phyloP scores from a whole-genome alignment of 2,888 invertebrate species.

The Cremastinae sp. region DNA sequence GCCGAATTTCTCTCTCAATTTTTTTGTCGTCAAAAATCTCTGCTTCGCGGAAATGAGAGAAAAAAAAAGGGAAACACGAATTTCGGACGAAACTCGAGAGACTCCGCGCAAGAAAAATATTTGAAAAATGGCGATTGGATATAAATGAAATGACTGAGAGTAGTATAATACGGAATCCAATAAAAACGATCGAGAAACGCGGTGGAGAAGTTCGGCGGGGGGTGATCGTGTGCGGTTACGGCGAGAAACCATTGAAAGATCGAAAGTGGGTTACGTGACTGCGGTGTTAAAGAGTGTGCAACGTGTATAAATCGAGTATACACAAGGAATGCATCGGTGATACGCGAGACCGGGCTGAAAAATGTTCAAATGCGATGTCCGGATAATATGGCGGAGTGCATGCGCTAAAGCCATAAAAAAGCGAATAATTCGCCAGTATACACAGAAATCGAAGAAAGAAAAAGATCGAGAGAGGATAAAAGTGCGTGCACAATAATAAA shows the following conservation, averaged over 20 bases:
- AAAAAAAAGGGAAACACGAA: too few species aligned
- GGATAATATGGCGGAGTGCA: too few species aligned
- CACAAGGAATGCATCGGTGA: background rate
- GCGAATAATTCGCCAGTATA: slow-evolving; percentile 44
- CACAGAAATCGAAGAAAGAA: background rate
- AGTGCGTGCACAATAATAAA: too few species aligned
- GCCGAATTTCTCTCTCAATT: too few species aligned
- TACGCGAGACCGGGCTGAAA: slow-evolving; percentile 5
- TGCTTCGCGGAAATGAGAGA: too few species aligned
- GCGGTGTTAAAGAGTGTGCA: slow-evolving; percentile 14
- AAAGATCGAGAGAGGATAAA: too few species aligned
- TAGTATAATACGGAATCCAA: slow-evolving; percentile 3
- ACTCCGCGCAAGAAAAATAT: too few species aligned
- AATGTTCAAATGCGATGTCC: background rate
- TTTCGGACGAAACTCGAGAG: too few species aligned
- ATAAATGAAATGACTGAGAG: background rate
- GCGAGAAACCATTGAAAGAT: slow-evolving; percentile 15
- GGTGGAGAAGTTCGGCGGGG: background rate
- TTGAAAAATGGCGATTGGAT: too few species aligned
- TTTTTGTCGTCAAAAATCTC: too few species aligned
- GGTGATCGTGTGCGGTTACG: background rate
- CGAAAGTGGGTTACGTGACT: slow-evolving; percentile 35
- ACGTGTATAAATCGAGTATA: slow-evolving; percentile 25
- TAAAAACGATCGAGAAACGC: slow-evolving; percentile 23
- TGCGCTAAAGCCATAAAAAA: slow-evolving; percentile 26